Evolutionary conservation across 2,113 vertebrate genomes (phyloP), one percentile per base, ranked within the genome.

Genomic region (Tetrao urogallus): DNA sequence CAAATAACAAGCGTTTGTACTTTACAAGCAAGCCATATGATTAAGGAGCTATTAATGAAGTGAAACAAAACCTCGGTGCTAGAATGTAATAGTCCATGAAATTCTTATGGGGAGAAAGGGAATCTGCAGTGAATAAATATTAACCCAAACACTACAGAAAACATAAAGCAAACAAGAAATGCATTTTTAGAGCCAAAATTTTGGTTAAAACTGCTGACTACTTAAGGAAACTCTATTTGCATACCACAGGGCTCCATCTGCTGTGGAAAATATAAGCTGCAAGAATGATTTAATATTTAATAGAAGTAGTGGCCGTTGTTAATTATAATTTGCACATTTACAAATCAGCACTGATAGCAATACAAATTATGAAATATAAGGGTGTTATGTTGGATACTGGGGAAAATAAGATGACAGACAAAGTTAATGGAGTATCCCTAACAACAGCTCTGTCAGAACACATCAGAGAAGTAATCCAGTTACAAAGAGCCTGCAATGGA

Each of bases 321-420:
- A 99, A 99, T 99, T 99, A 99, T 98, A 99, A 99, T 99, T 98
- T 99, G 99, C 99, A 99, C 98, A 98, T 99, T 99, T 99, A 99
- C 99, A 99, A 99, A 99, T 99, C 99, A 99, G 98, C 98, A 98
- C 98, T 99, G 99, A 99, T 99, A 98, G 99, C 98, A 98, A 99
- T 99, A 99, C 98, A 99, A 99, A 99, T 99, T 98, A 99, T 99
- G 99, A 99, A 99, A 99, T 99, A 99, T 99, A 99, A 98, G 98
- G 98, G 98, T 98, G 98, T 99, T 98, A 97, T 96, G 95, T 95
- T 28, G 96, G 98, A 98, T 99, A 98, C 98, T 97, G 89, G 93
- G 97, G 98, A 98, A 98, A 99, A 99, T 98, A 98, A 98, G 98
- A 99, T 99, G 99, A 99, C 98, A 98, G 98, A 99, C 98, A 98